phyloP scores from a whole-genome alignment of 37 sponge, comb jelly and placozoan species.

The Hexactinellida sp. region DNA sequence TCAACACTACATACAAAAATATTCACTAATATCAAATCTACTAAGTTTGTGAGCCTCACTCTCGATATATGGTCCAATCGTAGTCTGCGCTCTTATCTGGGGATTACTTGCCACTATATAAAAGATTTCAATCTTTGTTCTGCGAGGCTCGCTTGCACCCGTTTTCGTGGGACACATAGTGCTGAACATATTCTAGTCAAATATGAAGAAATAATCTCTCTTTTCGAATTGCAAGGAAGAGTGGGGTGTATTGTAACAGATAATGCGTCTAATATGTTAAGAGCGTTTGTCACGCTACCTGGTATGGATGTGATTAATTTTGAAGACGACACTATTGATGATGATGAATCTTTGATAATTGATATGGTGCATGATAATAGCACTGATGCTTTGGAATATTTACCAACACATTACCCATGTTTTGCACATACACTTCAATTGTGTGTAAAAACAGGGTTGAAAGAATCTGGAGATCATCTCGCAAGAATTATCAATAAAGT shows the following conservation, averaged over 20 bases:
- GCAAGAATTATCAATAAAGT: background rate
- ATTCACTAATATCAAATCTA: background rate
- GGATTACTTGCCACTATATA: constrained; percentile 22
- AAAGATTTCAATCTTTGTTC: background rate
- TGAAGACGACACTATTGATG: background rate
- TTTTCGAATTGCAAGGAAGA: background rate
- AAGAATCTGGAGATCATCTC: background rate
- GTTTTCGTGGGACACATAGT: constrained; percentile 17
- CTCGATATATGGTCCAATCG: constrained; percentile 27
- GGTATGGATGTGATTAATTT: constrained; percentile 1
- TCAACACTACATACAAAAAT: background rate
- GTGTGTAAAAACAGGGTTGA: constrained; percentile 18
- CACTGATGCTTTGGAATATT: constrained; percentile 14
- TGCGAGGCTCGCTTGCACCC: constrained; percentile 15
- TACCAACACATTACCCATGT: constrained; percentile 23
- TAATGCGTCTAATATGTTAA: background rate
- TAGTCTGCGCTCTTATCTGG: constrained; percentile 18
- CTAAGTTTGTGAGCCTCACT: constrained; percentile 9
- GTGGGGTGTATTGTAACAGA: constrained; percentile 13
- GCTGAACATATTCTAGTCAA: constrained; percentile 13
- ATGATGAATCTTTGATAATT: background rate
- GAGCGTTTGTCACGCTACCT: constrained; percentile 11
- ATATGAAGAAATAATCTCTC: constrained; percentile 17
- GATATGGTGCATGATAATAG: background rate
- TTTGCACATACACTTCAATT: constrained; percentile 28